Conservation (phyloP, 2,797 vertebrate species). For the Crypturellus tataupa region DNA sequence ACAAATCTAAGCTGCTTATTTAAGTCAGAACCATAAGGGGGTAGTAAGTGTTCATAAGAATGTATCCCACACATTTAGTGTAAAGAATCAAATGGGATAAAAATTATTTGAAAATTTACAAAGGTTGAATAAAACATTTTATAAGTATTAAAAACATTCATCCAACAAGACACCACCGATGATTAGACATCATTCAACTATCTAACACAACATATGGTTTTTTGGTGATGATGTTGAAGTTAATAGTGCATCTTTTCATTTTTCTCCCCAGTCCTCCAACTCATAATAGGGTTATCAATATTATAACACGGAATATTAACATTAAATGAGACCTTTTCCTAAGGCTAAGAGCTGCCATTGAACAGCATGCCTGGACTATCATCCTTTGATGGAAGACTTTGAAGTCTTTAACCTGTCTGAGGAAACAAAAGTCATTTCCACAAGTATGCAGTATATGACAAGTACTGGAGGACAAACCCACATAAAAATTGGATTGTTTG, state of each 20-base stretch:
- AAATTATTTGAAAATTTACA: not conserved
- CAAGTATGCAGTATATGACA: not conserved
- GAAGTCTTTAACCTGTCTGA: not conserved
- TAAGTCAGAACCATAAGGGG: not conserved
- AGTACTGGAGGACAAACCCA: not conserved
- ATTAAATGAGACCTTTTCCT: not conserved
- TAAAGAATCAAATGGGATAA: not conserved
- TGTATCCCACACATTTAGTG: not conserved
- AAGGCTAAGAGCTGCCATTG: not conserved
- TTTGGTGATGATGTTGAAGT: not conserved
- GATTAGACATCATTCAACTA: not conserved
- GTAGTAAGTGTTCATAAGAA: not conserved
- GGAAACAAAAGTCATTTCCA: not conserved
- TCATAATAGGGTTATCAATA: accelerated
- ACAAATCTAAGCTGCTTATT: not conserved
- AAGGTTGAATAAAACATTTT: not conserved
- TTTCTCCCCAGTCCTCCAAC: not conserved
- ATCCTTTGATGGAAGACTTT: not conserved
- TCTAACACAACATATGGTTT: accelerated
- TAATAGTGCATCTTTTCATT: not conserved
- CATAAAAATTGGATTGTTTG: not conserved
- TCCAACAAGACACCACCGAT: not conserved
- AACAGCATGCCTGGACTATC: not conserved
- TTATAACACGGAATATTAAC: not conserved
- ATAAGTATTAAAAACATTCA: not conserved